These are phyloP conservation scores for Rhea americana DNA, from an alignment of 2,113 vertebrate genomes.

Conservation along the genomic window DNA sequence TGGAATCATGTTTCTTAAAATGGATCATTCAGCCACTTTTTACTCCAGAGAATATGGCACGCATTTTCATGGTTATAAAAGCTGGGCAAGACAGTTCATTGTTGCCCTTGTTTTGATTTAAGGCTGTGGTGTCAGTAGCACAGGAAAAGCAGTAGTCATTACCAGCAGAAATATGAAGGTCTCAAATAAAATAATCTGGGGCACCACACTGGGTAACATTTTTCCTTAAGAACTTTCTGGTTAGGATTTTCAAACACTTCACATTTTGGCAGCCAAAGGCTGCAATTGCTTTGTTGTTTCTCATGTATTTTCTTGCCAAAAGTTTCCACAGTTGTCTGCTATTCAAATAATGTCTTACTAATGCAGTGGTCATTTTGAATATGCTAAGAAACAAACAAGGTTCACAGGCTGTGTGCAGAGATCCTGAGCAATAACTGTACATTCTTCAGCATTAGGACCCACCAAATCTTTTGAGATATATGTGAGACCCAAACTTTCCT, in stretches of 20 bases:
- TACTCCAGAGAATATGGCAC: not conserved
- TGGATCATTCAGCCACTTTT: not conserved
- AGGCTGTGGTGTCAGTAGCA: not conserved
- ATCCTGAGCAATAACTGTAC: not conserved
- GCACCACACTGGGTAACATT: not conserved
- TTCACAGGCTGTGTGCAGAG: not conserved
- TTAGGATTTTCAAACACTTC: constrained; percentile 15
- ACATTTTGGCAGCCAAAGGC: not conserved
- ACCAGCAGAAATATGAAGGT: not conserved
- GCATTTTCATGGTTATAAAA: not conserved
- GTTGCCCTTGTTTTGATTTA: not conserved
- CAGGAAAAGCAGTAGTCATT: not conserved
- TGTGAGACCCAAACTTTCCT: not conserved
- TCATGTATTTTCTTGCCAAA: constrained; percentile 22
- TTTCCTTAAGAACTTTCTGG: constrained; percentile 29
- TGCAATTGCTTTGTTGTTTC: constrained; percentile 11
- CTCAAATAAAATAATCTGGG: not conserved
- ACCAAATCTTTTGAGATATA: not conserved
- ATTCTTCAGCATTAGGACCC: not conserved
- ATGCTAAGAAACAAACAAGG: not conserved
- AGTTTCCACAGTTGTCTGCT: constrained; percentile 31
- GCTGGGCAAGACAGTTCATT: not conserved
- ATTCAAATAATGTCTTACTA: not conserved
- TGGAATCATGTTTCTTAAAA: constrained; percentile 16
- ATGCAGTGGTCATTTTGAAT: not conserved